Conservation (phyloP, 2,113 vertebrate genomes). For the Reinhardtius hippoglossoides region DNA sequence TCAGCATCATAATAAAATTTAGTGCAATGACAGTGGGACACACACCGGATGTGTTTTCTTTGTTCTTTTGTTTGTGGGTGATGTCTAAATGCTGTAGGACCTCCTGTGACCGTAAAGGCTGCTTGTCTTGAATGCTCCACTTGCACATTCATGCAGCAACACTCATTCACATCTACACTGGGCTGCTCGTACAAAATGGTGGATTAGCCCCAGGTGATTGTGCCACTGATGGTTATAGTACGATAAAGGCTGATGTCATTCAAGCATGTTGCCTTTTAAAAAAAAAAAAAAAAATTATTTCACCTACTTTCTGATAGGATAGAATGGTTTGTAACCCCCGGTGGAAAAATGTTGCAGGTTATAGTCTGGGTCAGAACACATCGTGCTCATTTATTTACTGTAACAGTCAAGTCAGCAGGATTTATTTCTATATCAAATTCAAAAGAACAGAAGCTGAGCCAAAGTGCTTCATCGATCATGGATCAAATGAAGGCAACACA, state of each 20-base stretch:
- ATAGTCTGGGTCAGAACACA: conserved; percentile 21
- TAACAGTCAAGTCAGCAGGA: background rate
- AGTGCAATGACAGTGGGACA: background rate
- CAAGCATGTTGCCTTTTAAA: conserved; percentile 38
- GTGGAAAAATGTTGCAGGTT: conserved; percentile 12
- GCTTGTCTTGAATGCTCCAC: conserved; percentile 11
- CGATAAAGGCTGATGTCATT: conserved; percentile 49
- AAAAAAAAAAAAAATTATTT: too few relatives aligned
- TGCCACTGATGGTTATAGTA: conserved; percentile 35
- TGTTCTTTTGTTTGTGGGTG: background rate
- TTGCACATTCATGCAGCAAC: conserved; percentile 7
- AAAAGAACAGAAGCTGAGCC: too few relatives aligned
- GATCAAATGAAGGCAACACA: too few relatives aligned
- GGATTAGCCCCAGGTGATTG: conserved; percentile 46
- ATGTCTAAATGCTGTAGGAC: background rate
- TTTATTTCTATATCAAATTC: background rate
- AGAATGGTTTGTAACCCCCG: conserved; percentile 13
- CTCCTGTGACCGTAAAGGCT: background rate
- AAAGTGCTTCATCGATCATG: too few relatives aligned
- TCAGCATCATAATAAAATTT: background rate
- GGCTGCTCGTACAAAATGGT: conserved; percentile 41
- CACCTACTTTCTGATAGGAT: conserved; percentile 39
- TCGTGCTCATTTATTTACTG: background rate
- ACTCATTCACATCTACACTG: conserved; percentile 5
- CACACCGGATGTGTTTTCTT: background rate